These are phyloP conservation scores for Perca flavescens DNA, from an alignment of 2,113 vertebrate species.

Conservation along the genomic window DNA sequence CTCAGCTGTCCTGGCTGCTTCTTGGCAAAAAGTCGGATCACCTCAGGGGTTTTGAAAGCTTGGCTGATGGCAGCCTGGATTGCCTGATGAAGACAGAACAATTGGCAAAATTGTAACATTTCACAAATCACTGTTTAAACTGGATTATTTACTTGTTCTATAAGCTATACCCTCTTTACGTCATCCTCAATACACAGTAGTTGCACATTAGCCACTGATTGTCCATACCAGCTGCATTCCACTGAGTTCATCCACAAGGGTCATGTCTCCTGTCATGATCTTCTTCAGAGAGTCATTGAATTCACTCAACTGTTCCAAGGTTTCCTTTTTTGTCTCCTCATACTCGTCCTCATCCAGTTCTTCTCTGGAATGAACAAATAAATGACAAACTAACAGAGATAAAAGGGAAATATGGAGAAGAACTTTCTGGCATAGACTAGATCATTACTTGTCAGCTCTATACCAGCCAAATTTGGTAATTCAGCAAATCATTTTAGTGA, in stretches of 20 bases:
- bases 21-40: slow-evolving; percentile 98
- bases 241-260: slow-evolving; percentile 94
- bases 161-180: neutral
- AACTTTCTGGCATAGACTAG: neutral
- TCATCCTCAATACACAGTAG: neutral
- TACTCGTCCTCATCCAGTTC: slow-evolving; percentile 97
- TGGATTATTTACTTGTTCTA: neutral
- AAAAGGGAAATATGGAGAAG: neutral
- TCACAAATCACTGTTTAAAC: neutral
- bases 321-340: slow-evolving; percentile 97
- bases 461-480: neutral
- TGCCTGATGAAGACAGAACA: slow-evolving; percentile 84
- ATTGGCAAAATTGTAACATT: slow-evolving; percentile 8
- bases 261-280: slow-evolving; percentile 98
- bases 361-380: slow-evolving; percentile 82
- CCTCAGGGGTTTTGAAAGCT: slow-evolving; percentile 98
- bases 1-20: slow-evolving; percentile 97
- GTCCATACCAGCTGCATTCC: slow-evolving; percentile 95
- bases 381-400: neutral
- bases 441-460: neutral
- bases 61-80: slow-evolving; percentile 99
- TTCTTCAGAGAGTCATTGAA: slow-evolving; percentile 97
- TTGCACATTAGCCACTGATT: neutral
- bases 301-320: slow-evolving; percentile 94
- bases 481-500: neutral